phyloP scores from a whole-genome alignment of 2,113 vertebrate species.

The Erythrocebus patas region DNA sequence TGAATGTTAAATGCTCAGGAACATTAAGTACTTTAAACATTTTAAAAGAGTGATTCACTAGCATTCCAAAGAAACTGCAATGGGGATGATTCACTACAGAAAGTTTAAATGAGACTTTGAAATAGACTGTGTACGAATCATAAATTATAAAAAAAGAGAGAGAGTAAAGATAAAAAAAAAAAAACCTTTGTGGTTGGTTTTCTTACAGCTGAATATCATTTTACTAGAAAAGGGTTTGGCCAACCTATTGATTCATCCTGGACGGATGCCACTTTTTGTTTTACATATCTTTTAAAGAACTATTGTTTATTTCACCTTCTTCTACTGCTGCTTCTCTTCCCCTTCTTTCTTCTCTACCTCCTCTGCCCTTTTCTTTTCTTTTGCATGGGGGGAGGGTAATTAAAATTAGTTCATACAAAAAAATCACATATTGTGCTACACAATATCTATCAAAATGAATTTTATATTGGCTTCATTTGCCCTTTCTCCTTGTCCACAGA shows the following conservation, averaged over 20 bases:
- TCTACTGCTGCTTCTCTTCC: neutral
- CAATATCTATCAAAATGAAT: neutral
- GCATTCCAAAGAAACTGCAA: constrained; percentile 68
- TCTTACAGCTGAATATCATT: constrained; percentile 80
- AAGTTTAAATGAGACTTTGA: constrained; percentile 79
- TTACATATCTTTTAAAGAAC: constrained; percentile 53
- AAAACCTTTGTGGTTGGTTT: constrained; percentile 78
- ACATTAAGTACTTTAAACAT: constrained; percentile 1
- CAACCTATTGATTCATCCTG: constrained; percentile 75
- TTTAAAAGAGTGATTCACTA: constrained; percentile 80
- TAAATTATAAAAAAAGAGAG: constrained; percentile 45
- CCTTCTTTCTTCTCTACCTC: neutral
- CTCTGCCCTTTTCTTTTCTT: neutral
- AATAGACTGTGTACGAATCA: constrained; percentile 67
- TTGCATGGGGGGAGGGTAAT: neutral
- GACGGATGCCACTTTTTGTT: constrained; percentile 48
- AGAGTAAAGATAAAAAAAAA: neutral
- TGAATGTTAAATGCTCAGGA: neutral
- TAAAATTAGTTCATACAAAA: constrained; percentile 29
- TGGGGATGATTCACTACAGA: constrained; percentile 82
- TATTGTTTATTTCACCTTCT: neutral
- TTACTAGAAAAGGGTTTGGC: constrained; percentile 85
- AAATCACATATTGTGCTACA: neutral
- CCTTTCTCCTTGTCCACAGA: neutral
- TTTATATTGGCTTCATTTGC: neutral